These are phyloP conservation scores for Drosophila ohnishii DNA, from an alignment of 1,140 invertebrate species.

Conservation along the genomic window DNA sequence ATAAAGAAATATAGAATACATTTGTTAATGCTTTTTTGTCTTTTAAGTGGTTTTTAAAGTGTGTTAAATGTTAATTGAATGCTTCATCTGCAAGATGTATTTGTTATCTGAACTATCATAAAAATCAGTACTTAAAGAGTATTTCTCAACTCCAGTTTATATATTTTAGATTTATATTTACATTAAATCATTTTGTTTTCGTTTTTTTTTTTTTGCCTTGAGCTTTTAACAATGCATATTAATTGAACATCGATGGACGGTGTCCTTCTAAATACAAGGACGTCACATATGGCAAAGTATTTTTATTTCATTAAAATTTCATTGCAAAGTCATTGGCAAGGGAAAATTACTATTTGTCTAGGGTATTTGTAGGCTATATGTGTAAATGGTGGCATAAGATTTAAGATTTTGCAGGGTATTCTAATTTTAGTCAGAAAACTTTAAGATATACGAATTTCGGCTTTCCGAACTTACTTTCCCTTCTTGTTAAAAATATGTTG, in stretches of 20 bases:
- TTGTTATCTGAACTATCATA: too few relatives aligned
- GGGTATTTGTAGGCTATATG: neutral
- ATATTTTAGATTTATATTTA: neutral
- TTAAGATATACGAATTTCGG: too few relatives aligned
- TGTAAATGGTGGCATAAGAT: neutral
- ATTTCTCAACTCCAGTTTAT: neutral
- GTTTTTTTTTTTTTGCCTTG: slow-evolving; percentile 22
- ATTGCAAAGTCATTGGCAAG: neutral
- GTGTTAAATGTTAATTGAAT: neutral
- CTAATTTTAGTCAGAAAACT: too few relatives aligned
- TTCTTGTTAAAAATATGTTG: too few relatives aligned
- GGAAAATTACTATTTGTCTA: neutral
- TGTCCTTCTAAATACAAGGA: slow-evolving; percentile 46
- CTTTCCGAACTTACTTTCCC: too few relatives aligned
- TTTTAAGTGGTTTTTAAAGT: neutral
- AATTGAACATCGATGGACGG: slow-evolving; percentile 48
- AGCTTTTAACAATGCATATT: slow-evolving; percentile 68
- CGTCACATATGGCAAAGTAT: slow-evolving; percentile 31
- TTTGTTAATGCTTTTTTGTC: neutral
- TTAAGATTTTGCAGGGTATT: too few relatives aligned
- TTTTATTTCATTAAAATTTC: slow-evolving; percentile 26
- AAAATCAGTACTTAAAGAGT: neutral
- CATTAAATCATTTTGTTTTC: slow-evolving; percentile 24
- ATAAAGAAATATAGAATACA: neutral
- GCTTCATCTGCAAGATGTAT: too few relatives aligned